phyloP scores from a whole-genome alignment of 2,113 vertebrate species.

The Anseranas semipalmata region DNA sequence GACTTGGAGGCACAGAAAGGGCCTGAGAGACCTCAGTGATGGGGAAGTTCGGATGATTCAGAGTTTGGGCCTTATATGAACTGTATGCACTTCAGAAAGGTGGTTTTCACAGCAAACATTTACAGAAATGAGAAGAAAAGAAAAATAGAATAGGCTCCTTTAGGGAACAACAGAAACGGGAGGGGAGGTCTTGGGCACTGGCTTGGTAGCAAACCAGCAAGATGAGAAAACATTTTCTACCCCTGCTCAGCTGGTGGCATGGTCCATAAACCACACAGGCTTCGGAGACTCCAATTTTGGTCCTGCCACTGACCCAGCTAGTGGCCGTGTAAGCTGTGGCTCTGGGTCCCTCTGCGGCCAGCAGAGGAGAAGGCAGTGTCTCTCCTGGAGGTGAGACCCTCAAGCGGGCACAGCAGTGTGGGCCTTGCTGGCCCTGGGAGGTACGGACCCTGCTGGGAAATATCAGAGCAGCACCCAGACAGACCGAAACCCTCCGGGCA shows the following conservation, averaged over 20 bases:
- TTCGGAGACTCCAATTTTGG: neutral
- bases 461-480: neutral
- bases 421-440: neutral
- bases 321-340: neutral
- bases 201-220: neutral
- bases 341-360: neutral
- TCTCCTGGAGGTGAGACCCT: neutral
- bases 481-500: neutral
- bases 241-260: neutral
- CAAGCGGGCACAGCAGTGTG: rapidly evolving
- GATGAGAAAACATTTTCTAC: neutral
- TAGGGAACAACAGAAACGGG: neutral
- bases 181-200: neutral
- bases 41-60: neutral
- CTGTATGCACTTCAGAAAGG: neutral
- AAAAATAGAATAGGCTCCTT: neutral
- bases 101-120: neutral
- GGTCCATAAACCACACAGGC: neutral
- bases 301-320: neutral
- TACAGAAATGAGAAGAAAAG: neutral
- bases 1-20: neutral
- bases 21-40: neutral
- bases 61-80: neutral
- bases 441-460: neutral
- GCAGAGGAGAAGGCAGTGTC: neutral